These are phyloP conservation scores for Elachura formosa DNA, from an alignment of 2,113 vertebrate genomes.

Conservation along the genomic window DNA sequence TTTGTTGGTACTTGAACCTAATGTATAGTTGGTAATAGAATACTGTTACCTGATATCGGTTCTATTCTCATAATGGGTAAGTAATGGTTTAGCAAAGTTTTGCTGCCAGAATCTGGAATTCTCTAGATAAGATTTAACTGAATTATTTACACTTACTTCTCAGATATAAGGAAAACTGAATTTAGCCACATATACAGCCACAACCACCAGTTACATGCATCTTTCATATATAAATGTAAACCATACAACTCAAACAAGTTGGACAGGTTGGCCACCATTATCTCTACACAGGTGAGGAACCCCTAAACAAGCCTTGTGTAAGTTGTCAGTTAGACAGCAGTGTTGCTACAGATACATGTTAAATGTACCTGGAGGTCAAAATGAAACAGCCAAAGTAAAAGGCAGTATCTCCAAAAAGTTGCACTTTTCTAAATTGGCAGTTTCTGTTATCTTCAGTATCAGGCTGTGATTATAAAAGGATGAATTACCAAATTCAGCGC, in stretches of 20 bases:
- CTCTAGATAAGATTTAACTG: not conserved
- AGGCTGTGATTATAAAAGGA: not conserved
- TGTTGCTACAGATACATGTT: not conserved
- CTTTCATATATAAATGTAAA: not conserved
- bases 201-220: not conserved
- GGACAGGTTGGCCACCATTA: not conserved
- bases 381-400: not conserved
- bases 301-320: not conserved
- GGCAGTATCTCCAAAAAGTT: not conserved
- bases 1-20: not conserved
- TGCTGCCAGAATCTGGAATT: not conserved
- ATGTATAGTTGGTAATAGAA: not conserved
- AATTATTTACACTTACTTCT: not conserved
- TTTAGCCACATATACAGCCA: not conserved
- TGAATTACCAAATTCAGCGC: not conserved
- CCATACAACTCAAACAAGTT: not conserved
- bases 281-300: not conserved
- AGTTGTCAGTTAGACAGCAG: not conserved
- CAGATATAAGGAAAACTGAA: not conserved
- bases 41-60: not conserved
- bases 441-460: not conserved
- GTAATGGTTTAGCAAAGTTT: not conserved
- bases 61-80: not conserved
- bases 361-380: not conserved
- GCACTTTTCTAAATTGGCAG: not conserved